phyloP scores from a whole-genome alignment of 2,888 invertebrate species.

The Thysanoteuthis rhombus region DNA sequence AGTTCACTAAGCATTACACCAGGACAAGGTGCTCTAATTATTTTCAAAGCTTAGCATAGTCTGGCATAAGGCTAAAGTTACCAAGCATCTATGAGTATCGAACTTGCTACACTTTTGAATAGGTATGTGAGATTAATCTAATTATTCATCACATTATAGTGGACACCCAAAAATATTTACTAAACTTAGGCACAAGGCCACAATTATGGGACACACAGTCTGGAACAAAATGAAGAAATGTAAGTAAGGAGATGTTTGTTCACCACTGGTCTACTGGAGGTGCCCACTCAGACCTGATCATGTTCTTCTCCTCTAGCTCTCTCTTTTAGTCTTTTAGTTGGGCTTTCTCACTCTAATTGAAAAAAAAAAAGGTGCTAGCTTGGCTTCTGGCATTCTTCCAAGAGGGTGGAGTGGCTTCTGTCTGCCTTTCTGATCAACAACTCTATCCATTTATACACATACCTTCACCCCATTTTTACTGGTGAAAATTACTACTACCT shows the following conservation, averaged over 20 bases:
- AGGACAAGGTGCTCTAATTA: no score
- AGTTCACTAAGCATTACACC: not conserved
- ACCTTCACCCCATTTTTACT: constrained; percentile 12
- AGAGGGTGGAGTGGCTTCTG: not conserved
- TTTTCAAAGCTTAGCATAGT: no score
- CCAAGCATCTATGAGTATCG: not conserved
- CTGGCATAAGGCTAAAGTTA: not conserved
- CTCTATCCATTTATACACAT: not conserved
- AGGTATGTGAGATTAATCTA: no score
- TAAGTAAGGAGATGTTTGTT: no score
- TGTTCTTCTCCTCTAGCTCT: not conserved
- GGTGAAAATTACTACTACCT: not conserved
- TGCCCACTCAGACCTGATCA: not conserved
- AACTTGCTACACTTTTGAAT: no score
- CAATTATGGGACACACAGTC: not conserved
- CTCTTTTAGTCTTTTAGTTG: no score
- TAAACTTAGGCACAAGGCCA: not conserved
- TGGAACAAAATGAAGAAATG: not conserved
- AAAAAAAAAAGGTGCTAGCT: not conserved
- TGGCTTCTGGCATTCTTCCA: not conserved
- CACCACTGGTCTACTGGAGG: not conserved
- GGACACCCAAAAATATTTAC: not conserved
- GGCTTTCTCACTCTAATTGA: not conserved
- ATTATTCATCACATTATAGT: no score
- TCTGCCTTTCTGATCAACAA: not conserved